Evolutionary conservation across 2,888 invertebrate genomes (phyloP), one percentile per base, ranked within the genome.

Genomic region (Eucera pruinosa): DNA sequence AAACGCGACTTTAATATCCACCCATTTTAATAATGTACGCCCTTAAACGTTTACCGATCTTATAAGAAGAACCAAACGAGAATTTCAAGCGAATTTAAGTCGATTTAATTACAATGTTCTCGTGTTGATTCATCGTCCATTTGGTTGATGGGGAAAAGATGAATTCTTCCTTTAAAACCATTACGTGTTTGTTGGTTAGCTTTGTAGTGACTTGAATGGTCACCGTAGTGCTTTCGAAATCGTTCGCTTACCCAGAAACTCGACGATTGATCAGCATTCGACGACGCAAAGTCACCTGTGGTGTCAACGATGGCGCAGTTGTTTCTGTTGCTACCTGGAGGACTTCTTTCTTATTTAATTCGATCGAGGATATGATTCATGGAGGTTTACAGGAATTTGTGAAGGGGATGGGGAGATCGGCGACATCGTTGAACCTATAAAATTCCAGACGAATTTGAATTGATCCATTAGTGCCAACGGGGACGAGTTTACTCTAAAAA

Each of bases 251-350:
- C 54, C 54, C 45, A 65, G 47, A 50, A 39, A 65, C 62, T 77
- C 68, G 80, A 83, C 33, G 76, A 64, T 41, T 41, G 67, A 71
- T 80, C 61, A 60, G 50, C 66, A 65, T 68, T 58, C 7, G 58
- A 68, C 43, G 70, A 48, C 43, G 58, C 70, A 50, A 47, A 25
- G 55, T 72, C 47, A 33, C 48, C 20, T 20, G 62, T 60, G 47
- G 7, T 25, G 39, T 47, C 47, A 45, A 80, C 48, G 50, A 45
- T 55, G 68, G 30, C 25, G 67, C 39, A 18, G 15, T 33, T 50
- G 48, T 58, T 67, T 43, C 15, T 39, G 20, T 54, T 18, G 39
- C 47, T 27, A 41, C 55, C 23, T 33, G 30, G 2, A 41, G 9
- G 15, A 39, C 1, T 9, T 13, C 27, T 41, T 33, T 25, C 33